phyloP scores from a whole-genome alignment of 2,888 invertebrate genomes.

The Acholoe squamosa region DNA sequence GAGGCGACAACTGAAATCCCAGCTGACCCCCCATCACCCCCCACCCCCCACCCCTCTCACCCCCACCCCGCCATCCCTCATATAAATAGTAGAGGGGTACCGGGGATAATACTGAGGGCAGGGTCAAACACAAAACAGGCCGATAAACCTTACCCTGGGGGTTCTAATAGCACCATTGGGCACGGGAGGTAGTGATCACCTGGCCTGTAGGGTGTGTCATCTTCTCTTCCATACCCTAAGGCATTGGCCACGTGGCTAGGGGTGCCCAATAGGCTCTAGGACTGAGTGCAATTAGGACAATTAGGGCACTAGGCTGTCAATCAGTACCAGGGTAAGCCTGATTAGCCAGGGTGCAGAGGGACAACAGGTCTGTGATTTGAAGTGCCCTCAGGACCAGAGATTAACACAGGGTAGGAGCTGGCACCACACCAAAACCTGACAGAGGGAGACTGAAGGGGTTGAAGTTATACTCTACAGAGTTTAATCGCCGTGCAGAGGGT shows the following conservation, averaged over 20 bases:
- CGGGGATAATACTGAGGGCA: no score
- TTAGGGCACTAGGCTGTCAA: background rate
- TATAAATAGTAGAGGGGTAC: no score
- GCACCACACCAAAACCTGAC: background rate
- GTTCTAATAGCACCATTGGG: background rate
- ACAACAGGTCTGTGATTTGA: constrained; percentile 33
- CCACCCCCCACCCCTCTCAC: no score
- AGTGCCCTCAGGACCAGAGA: background rate
- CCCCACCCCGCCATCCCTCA: no score
- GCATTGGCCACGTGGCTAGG: background rate
- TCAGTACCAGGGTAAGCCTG: background rate
- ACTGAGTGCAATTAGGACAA: background rate
- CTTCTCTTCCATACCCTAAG: no score
- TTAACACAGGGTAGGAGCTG: background rate
- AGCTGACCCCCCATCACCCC: no score
- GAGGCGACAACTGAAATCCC: no score
- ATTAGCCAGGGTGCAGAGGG: background rate
- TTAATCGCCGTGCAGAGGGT: no score
- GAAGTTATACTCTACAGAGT: no score
- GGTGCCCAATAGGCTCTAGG: background rate
- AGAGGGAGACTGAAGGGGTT: background rate
- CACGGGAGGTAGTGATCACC: background rate
- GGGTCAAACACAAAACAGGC: no score
- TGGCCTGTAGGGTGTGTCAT: background rate
- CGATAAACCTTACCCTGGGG: background rate